Conservation (phyloP, 1,140 invertebrate genomes). For the Antheraea mylitta region DNA sequence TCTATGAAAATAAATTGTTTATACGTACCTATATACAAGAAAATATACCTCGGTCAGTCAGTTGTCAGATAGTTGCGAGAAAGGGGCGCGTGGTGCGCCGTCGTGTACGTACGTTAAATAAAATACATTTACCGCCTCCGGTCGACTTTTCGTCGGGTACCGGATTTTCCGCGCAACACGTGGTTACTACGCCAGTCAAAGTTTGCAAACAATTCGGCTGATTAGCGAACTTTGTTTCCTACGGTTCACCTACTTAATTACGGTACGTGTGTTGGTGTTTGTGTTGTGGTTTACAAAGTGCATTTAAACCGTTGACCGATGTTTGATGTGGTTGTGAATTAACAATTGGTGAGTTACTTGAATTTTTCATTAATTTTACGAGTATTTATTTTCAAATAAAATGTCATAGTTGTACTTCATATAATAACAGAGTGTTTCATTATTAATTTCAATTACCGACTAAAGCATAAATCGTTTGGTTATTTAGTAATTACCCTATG, state of each 20-base stretch:
- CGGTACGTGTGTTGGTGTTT: slow-evolving; percentile 33
- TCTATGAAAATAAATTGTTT: slow-evolving; percentile 73
- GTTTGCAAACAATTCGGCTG: slow-evolving; percentile 39
- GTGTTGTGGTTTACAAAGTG: slow-evolving; percentile 28
- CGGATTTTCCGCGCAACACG: slow-evolving; percentile 43
- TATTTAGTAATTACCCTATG: no score
- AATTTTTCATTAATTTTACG: background rate
- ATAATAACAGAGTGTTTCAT: background rate
- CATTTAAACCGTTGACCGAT: slow-evolving; percentile 4
- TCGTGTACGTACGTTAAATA: slow-evolving; percentile 29
- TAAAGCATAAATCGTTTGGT: no score
- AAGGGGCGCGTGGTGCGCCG: slow-evolving; percentile 43
- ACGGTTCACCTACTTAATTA: slow-evolving; percentile 19
- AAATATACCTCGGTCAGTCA: slow-evolving; percentile 54
- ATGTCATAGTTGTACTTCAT: background rate
- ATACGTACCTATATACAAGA: slow-evolving; percentile 49
- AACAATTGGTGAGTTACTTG: slow-evolving; percentile 6
- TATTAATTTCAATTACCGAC: background rate
- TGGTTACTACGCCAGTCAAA: slow-evolving; percentile 36
- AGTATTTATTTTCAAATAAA: background rate
- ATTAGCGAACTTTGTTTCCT: slow-evolving; percentile 29
- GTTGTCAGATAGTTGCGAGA: slow-evolving; percentile 64
- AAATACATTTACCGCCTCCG: slow-evolving; percentile 38
- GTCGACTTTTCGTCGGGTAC: slow-evolving; percentile 16
- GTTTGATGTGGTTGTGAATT: slow-evolving; percentile 6